A percentile compares a stretch with the other conserved stretches of the same genome.
Conservation (phyloP, 2,797 vertebrate genomes). For the Platyrinchus mystaceus region DNA sequence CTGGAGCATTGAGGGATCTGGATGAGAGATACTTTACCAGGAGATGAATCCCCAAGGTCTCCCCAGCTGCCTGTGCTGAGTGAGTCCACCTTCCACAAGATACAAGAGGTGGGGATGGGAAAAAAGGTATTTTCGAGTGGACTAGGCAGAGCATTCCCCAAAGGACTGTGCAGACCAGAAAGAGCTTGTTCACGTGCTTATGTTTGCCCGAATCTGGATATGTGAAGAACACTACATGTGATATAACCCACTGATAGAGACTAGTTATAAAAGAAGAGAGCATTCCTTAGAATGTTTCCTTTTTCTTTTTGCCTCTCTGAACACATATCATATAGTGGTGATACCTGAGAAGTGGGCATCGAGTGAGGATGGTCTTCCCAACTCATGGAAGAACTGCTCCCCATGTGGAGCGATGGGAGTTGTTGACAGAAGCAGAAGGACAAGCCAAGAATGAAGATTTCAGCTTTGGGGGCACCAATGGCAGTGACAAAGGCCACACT, state of each 20-base stretch:
- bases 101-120: not conserved
- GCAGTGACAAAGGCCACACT: not conserved
- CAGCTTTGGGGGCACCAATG: not conserved
- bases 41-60: not conserved
- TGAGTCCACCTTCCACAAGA: not conserved
- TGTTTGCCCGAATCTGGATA: not conserved
- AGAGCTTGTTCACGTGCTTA: not conserved
- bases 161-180: not conserved
- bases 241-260: not conserved
- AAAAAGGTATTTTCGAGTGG: not conserved
- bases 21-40: constrained; percentile 1
- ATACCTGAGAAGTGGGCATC: rapidly evolving
- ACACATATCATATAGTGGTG: not conserved
- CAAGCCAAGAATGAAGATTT: not conserved
- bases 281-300: not conserved
- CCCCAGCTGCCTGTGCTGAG: not conserved
- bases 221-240: not conserved
- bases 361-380: not conserved
- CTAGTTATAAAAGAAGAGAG: not conserved
- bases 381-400: not conserved
- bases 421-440: not conserved
- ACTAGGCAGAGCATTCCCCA: not conserved
- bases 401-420: not conserved
- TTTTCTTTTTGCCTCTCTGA: not conserved
- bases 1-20: not conserved